Evolutionary conservation across 2,113 vertebrate species (phyloP).

Genomic region (Sebastes schlegelii): DNA sequence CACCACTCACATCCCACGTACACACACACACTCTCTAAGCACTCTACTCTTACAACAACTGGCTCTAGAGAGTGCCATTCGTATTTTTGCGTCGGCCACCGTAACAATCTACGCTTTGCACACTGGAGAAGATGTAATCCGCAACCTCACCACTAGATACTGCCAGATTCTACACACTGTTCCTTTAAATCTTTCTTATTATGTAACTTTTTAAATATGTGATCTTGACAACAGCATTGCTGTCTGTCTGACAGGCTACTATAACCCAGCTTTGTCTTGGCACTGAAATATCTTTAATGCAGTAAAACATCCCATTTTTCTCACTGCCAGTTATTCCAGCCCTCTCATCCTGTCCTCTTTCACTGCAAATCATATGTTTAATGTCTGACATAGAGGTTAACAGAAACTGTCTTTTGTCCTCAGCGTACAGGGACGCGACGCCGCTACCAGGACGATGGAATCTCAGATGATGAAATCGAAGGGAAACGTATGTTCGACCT

Average conservation of each 20-base stretch:
- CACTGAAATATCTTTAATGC: not conserved
- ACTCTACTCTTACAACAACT: too few relatives aligned
- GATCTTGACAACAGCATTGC: not conserved
- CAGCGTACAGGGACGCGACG: conserved; percentile 94
- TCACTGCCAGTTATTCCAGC: not conserved
- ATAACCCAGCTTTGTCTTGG: not conserved
- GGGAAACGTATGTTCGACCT: conserved; percentile 96
- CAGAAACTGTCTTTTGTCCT: conserved; percentile 9
- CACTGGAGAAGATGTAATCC: too few relatives aligned
- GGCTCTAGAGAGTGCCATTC: too few relatives aligned
- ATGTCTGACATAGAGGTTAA: not conserved
- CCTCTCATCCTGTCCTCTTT: not conserved
- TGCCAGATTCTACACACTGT: too few relatives aligned
- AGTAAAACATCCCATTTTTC: not conserved
- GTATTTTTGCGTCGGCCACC: too few relatives aligned
- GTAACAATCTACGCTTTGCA: too few relatives aligned
- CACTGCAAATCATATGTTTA: not conserved
- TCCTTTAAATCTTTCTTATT: not conserved
- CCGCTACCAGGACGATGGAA: conserved; percentile 96
- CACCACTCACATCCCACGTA: too few relatives aligned
- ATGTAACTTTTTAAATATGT: not conserved
- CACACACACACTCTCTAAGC: too few relatives aligned
- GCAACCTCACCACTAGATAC: too few relatives aligned
- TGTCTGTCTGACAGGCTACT: not conserved
- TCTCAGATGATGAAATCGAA: conserved; percentile 98